A percentile compares a stretch with the other conserved stretches of the same genome.
phyloP scores from a whole-genome alignment of 2,797 vertebrate genomes.

The Tragelaphus oryx region DNA sequence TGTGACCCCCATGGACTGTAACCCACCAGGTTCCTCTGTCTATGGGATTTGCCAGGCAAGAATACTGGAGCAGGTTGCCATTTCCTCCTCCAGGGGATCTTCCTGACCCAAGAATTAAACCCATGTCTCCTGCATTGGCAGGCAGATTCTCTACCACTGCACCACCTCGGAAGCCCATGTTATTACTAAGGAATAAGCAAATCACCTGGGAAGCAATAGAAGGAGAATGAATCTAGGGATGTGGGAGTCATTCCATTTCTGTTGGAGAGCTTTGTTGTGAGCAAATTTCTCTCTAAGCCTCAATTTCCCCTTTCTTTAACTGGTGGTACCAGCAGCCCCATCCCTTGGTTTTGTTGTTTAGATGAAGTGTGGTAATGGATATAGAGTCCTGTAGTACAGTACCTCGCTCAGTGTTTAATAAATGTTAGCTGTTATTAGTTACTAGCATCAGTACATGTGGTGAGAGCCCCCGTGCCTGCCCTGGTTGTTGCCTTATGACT shows the following conservation, averaged over 20 bases:
- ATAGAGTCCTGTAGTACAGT: not conserved
- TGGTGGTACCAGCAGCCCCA: not conserved
- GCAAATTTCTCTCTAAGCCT: conserved; percentile 30
- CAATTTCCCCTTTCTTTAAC: not conserved
- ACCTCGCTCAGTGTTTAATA: not conserved
- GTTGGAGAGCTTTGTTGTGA: not conserved
- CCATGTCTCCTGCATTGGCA: not conserved
- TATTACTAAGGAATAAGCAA: not conserved
- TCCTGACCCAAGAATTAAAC: not conserved
- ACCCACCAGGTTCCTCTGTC: not conserved
- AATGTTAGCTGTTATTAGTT: not conserved
- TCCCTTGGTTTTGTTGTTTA: not conserved
- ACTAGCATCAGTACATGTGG: not conserved
- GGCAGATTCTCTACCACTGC: not conserved
- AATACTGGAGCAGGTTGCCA: not conserved
- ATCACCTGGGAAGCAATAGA: not conserved
- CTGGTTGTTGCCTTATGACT: not conserved
- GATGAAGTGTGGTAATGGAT: not conserved
- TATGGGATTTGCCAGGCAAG: not conserved
- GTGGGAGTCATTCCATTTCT: not conserved
- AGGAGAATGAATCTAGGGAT: not conserved
- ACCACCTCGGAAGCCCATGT: not conserved
- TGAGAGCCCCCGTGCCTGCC: not conserved
- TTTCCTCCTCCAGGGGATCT: not conserved
- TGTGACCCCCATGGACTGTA: not conserved